Percentiles rank a stretch among this genome's conserved stretches.
Evolutionary conservation across 2,888 invertebrate genomes (phyloP).

Genomic region (Agriotes lineatus): DNA sequence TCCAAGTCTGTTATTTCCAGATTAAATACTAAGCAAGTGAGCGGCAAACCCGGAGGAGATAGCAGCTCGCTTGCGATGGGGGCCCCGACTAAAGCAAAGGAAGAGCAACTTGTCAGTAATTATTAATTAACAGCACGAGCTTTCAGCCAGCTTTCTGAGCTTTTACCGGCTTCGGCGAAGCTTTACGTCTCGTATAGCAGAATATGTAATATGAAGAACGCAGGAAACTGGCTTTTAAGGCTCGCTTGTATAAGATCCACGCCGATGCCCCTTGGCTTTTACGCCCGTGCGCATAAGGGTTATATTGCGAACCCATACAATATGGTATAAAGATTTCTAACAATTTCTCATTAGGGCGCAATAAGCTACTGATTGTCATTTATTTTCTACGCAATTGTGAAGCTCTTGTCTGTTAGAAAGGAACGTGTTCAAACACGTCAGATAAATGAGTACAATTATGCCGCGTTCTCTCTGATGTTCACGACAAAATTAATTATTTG

Average conservation of each 20-base stretch:
- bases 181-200: slow-evolving; percentile 62
- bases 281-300: slow-evolving; percentile 47
- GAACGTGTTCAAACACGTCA: slow-evolving; percentile 61
- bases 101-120: slow-evolving; percentile 69
- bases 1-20: too few relatives aligned
- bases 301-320: slow-evolving; percentile 48
- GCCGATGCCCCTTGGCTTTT: slow-evolving; percentile 33
- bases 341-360: slow-evolving; percentile 66
- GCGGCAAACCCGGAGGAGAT: slow-evolving; percentile 33
- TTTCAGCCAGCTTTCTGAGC: slow-evolving; percentile 68
- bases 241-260: slow-evolving; percentile 39
- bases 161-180: slow-evolving; percentile 67
- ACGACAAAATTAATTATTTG: slow-evolving; percentile 47
- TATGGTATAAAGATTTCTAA: slow-evolving; percentile 64
- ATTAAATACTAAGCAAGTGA: background rate
- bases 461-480: slow-evolving; percentile 41
- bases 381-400: slow-evolving; percentile 65
- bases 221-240: slow-evolving; percentile 48
- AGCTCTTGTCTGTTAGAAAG: slow-evolving; percentile 59
- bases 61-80: slow-evolving; percentile 50
- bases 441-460: slow-evolving; percentile 62
- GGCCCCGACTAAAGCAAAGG: slow-evolving; percentile 64
- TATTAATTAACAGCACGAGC: slow-evolving; percentile 69
- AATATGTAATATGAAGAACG: slow-evolving; percentile 64
- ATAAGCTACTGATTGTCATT: slow-evolving; percentile 66